Conservation (phyloP, 1,140 invertebrate genomes). For the Globodera ellingtonae region DNA sequence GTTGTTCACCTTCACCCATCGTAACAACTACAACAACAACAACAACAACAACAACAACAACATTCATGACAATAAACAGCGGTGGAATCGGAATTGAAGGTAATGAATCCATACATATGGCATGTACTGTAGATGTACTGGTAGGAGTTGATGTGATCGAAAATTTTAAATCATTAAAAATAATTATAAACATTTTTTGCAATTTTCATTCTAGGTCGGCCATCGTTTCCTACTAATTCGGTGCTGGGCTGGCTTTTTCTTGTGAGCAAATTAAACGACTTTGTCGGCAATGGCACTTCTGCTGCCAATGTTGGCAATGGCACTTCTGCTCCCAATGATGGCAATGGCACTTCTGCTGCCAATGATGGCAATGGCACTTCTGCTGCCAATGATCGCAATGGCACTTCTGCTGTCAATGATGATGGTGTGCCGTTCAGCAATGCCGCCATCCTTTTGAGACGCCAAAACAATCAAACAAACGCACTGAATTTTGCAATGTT, state of each 20-base stretch:
- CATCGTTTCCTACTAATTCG: not conserved
- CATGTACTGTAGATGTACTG: no score
- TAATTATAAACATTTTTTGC: no score
- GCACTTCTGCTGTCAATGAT: not conserved
- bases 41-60: no score
- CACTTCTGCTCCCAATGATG: not conserved
- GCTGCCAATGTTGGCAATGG: not conserved
- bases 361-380: not conserved
- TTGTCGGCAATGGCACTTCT: not conserved
- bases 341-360: not conserved
- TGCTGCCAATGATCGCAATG: not conserved
- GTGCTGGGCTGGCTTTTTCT: not conserved
- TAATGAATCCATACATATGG: no score
- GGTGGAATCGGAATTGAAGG: no score
- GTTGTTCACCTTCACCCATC: no score
- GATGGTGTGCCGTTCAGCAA: not conserved
- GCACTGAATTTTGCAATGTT: not conserved
- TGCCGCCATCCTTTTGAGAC: not conserved
- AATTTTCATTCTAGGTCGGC: no score
- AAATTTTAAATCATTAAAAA: no score
- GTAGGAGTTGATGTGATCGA: no score
- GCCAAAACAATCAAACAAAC: not conserved
- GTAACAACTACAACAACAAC: no score
- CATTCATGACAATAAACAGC: no score
- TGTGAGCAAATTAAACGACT: not conserved